A percentile compares a stretch with the other conserved stretches of the same genome.
Evolutionary conservation across 2,113 vertebrate genomes (phyloP).

Genomic region (Pterocles orientalis): DNA sequence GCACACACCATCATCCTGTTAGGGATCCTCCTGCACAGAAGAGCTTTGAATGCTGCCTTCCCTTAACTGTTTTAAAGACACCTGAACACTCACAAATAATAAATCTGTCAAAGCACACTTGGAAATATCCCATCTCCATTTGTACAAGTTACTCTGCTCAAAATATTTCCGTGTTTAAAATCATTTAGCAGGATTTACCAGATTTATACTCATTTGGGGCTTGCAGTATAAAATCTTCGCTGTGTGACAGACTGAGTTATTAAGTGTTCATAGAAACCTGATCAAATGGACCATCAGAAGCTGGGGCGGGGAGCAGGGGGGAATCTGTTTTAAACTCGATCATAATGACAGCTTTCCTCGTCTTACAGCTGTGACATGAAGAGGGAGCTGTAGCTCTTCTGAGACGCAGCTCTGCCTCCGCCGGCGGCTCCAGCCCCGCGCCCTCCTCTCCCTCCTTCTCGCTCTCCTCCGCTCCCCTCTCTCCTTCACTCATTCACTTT

Average conservation of each 20-base stretch:
- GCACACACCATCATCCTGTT: background rate
- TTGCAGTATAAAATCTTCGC: background rate
- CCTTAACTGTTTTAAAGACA: background rate
- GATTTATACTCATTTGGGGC: slow-evolving; percentile 26
- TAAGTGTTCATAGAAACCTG: slow-evolving; percentile 40
- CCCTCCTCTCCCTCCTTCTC: background rate
- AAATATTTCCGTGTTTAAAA: slow-evolving; percentile 28
- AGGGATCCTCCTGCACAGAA: background rate
- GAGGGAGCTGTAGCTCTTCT: slow-evolving; percentile 96
- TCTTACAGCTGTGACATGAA: slow-evolving; percentile 88
- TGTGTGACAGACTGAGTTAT: slow-evolving; percentile 29
- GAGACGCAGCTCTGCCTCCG: slow-evolving; percentile 77
- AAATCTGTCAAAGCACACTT: background rate
- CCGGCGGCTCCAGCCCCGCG: slow-evolving; percentile 57
- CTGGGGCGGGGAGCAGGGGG: background rate
- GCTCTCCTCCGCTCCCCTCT: slow-evolving; percentile 15
- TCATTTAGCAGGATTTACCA: background rate
- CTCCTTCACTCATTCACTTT: slow-evolving; percentile 14
- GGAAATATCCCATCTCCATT: slow-evolving; percentile 3
- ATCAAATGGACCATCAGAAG: slow-evolving; percentile 12
- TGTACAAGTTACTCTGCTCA: background rate
- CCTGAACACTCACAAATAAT: background rate
- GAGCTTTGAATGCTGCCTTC: background rate
- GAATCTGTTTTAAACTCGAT: slow-evolving; percentile 20
- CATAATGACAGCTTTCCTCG: slow-evolving; percentile 68